phyloP scores from a whole-genome alignment of 1,140 invertebrate genomes.

The Drosophila paulistorum region DNA sequence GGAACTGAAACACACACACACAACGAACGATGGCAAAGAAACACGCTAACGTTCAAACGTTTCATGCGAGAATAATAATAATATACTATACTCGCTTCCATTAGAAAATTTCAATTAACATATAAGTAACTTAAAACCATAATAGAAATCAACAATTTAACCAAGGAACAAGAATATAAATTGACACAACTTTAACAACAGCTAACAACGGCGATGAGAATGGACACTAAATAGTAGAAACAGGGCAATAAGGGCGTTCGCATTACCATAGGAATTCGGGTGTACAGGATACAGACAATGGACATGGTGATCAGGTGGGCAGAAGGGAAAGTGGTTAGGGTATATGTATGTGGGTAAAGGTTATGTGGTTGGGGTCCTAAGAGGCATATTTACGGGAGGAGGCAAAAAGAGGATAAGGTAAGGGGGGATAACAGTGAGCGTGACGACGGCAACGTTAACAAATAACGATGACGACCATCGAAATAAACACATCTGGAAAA shows the following conservation, averaged over 20 bases:
- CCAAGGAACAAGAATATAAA: constrained; percentile 3
- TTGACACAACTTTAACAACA: constrained; percentile 38
- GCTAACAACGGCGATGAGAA: constrained; percentile 39
- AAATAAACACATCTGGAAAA: constrained; percentile 72
- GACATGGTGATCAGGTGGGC: constrained; percentile 31
- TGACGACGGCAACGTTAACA: constrained; percentile 79
- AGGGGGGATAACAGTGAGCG: constrained; percentile 50
- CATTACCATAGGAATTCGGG: constrained; percentile 38
- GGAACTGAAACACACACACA: constrained; percentile 11
- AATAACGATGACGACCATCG: constrained; percentile 80
- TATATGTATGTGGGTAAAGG: background rate
- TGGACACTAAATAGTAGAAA: constrained; percentile 9
- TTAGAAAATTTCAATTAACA: background rate
- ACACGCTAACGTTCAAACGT: constrained; percentile 12
- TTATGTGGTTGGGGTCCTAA: constrained; percentile 8
- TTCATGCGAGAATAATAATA: constrained; percentile 19
- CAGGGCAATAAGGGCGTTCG: constrained; percentile 19
- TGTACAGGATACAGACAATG: constrained; percentile 46
- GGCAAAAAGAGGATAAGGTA: background rate
- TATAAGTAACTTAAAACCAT: constrained; percentile 22
- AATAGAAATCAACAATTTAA: constrained; percentile 17
- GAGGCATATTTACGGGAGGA: background rate
- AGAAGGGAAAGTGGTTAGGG: background rate
- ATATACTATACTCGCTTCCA: constrained; percentile 13
- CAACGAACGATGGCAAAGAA: constrained; percentile 18